Evolutionary conservation across 2,888 invertebrate species (phyloP), one percentile per base, ranked within the genome.

Genomic region (Lepetodrilus schrolli): DNA sequence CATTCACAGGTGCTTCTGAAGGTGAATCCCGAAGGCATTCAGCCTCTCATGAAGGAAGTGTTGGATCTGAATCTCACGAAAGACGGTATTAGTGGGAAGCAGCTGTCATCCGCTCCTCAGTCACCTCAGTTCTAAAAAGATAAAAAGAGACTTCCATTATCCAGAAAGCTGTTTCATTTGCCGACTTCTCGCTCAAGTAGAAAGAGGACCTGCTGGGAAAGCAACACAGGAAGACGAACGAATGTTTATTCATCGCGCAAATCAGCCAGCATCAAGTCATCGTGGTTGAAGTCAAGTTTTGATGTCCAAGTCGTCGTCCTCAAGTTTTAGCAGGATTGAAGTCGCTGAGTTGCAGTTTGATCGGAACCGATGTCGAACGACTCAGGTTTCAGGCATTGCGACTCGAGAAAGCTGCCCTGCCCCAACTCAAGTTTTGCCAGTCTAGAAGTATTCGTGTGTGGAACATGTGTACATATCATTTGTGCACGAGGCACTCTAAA

Each of bases 31-130:
- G 94, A 95, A 80, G 94, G 95, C 87, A 95, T 98, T 68, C 97
- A 97, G 88, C 98, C 98, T 0, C 92, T 98, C 66, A 92, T 98
- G 66, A 95, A 97, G 91, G 98, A 98, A 93, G 97, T 98, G 88
- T 96, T 98, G 88, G 98, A 98, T 92, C 92, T 98, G 47, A 87
- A 86, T 75, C 80, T 86, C 68, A 84, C 83, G 58, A 82, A 84
- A 72, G 72, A 77, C 66, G 73, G 71, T 38, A n/a, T n/a, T n/a
- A n/a, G n/a, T n/a, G n/a, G n/a, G n/a, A n/a, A n/a, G n/a, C n/a
- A n/a, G n/a, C n/a, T n/a, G 5, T 20, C 48, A 48, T 34, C 58
- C 26, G 26, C 30, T 30, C 58, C 58, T 58, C 58, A 58, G 58
- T n/a, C n/a, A n/a, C n/a, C n/a, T n/a, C n/a, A n/a, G n/a, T n/a